phyloP scores from a whole-genome alignment of 2,888 invertebrate genomes.

The Dioctria linearis region DNA sequence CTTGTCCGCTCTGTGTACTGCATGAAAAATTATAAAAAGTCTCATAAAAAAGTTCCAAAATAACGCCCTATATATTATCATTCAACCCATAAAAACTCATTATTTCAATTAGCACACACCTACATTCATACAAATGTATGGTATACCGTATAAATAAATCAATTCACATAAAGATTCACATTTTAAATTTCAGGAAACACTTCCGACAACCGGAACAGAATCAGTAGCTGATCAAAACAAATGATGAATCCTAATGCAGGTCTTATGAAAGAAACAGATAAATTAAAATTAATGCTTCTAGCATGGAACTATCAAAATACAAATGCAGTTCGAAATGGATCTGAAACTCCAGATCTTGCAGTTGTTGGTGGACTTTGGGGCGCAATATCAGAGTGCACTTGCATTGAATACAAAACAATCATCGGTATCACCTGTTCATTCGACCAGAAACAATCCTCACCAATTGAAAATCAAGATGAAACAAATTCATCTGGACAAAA shows the following conservation, averaged over 20 bases:
- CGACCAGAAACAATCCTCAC: constrained; percentile 77
- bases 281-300: constrained; percentile 89
- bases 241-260: constrained; percentile 62
- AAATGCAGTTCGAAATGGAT: constrained; percentile 77
- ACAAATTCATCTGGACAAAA: constrained; percentile 92
- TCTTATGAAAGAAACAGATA: constrained; percentile 85
- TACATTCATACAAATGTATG: too few species aligned
- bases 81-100: too few species aligned
- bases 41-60: too few species aligned
- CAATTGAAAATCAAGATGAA: constrained; percentile 80
- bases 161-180: neutral
- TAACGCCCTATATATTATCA: too few species aligned
- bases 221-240: constrained; percentile 56
- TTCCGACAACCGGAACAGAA: constrained; percentile 63
- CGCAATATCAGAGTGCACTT: constrained; percentile 85
- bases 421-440: constrained; percentile 70
- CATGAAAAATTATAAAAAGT: too few species aligned
- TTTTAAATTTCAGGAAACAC: constrained; percentile 58
- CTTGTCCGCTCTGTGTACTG: too few species aligned
- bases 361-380: constrained; percentile 85
- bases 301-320: constrained; percentile 92
- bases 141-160: too few species aligned
- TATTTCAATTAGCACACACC: too few species aligned
- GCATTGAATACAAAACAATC: constrained; percentile 78
- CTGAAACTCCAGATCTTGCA: constrained; percentile 68